Evolutionary conservation across 2,888 invertebrate genomes (phyloP).

Genomic region (Catonia carolina): DNA sequence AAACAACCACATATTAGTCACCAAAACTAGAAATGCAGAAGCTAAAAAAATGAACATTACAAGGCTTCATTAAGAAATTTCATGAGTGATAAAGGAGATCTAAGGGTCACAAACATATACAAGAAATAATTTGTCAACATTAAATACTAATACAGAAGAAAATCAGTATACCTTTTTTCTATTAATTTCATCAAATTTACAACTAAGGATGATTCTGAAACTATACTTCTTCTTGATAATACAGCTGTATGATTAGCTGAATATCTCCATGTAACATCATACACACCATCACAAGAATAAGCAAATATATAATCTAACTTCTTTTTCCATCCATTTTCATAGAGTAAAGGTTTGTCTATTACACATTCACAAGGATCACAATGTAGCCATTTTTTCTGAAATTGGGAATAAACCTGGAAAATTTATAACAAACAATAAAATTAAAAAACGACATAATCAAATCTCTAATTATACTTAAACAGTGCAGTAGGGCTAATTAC

Average conservation of each 20-base stretch:
- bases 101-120: too few species aligned
- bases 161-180: not conserved
- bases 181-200: not conserved
- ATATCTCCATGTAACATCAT: constrained; percentile 93
- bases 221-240: constrained; percentile 46
- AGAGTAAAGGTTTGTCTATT: constrained; percentile 82
- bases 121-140: too few species aligned
- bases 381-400: constrained; percentile 79
- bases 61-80: too few species aligned
- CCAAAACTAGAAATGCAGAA: too few species aligned
- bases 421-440: too few species aligned
- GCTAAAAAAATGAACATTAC: too few species aligned
- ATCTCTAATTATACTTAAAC: too few species aligned
- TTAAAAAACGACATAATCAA: too few species aligned
- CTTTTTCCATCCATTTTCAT: constrained; percentile 87
- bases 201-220: constrained; percentile 9
- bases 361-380: constrained; percentile 91
- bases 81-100: too few species aligned
- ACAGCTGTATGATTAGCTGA: constrained; percentile 36
- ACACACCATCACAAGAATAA: constrained; percentile 77
- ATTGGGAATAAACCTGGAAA: constrained; percentile 66
- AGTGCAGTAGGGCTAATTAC: too few species aligned
- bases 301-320: constrained; percentile 80
- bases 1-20: too few species aligned
- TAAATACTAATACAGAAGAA: too few species aligned